Percentiles rank a stretch among this genome's conserved stretches.
Evolutionary conservation across 2,797 vertebrate genomes (phyloP).

Genomic region (Cryptoblepharus egeriae): DNA sequence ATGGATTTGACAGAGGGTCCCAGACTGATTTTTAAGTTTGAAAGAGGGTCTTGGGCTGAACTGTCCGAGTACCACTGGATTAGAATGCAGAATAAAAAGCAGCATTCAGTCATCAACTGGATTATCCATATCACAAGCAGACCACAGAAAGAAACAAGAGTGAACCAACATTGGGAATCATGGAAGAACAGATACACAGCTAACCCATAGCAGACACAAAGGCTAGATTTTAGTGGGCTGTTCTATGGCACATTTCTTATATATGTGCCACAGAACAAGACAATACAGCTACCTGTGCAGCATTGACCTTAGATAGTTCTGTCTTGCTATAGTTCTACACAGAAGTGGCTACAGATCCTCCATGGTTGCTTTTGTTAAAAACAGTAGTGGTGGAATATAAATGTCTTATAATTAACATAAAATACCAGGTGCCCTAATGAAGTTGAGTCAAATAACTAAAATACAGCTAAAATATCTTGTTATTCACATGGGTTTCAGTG

Average conservation of each 20-base stretch:
- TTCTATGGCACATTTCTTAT: too few species aligned
- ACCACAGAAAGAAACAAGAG: not conserved
- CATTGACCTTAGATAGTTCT: not conserved
- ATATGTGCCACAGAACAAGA: not conserved
- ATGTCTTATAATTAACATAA: too few species aligned
- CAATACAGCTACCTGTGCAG: not conserved
- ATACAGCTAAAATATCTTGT: not conserved
- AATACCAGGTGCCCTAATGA: not conserved
- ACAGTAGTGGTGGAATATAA: too few species aligned
- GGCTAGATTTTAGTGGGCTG: not conserved
- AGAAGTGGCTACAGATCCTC: not conserved
- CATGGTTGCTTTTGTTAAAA: too few species aligned
- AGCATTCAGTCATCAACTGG: not conserved
- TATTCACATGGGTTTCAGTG: too few species aligned
- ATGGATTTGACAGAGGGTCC: too few species aligned
- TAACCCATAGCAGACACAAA: not conserved
- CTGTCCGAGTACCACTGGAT: too few species aligned
- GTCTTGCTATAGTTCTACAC: not conserved
- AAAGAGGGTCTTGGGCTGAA: too few species aligned
- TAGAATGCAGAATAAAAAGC: not conserved
- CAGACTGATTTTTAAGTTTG: too few species aligned
- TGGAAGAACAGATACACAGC: not conserved
- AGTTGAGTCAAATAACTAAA: not conserved
- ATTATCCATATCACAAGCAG: not conserved
- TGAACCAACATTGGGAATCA: not conserved